Percentiles rank a stretch among this genome's conserved stretches.
Conservation (phyloP, 2,888 invertebrate genomes). For the Chymomyza fuscimana region DNA sequence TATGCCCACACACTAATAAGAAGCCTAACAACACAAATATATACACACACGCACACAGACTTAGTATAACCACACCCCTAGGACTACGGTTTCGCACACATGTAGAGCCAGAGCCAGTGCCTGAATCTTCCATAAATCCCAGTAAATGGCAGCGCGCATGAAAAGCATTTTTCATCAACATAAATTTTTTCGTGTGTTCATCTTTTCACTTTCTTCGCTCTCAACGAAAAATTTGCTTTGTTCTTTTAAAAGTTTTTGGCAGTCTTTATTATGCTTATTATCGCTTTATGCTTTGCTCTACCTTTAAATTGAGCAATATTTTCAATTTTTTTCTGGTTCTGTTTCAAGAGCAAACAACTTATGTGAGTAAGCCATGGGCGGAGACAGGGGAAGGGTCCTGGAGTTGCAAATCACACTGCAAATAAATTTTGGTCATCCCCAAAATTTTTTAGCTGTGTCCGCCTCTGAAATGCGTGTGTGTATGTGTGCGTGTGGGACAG, state of each 20-base stretch:
- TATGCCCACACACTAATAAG: constrained; percentile 36
- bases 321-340: constrained; percentile 14
- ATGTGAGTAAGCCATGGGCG: neutral
- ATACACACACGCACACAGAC: constrained; percentile 10
- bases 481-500: constrained; percentile 3
- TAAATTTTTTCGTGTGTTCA: constrained; percentile 59
- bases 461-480: neutral
- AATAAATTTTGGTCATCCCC: too few species aligned
- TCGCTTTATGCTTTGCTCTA: constrained; percentile 57
- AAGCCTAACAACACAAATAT: constrained; percentile 20
- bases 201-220: constrained; percentile 31
- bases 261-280: constrained; percentile 72
- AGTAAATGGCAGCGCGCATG: constrained; percentile 64
- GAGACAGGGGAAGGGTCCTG: too few species aligned
- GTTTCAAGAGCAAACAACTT: neutral
- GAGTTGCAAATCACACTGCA: too few species aligned
- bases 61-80: constrained; percentile 22
- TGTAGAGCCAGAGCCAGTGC: neutral
- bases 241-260: constrained; percentile 57
- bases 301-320: constrained; percentile 51
- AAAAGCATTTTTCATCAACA: constrained; percentile 72
- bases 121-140: constrained; percentile 34
- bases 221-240: neutral
- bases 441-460: too few species aligned
- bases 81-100: neutral